Percentiles rank a stretch among this genome's conserved stretches.
Evolutionary conservation across 2,113 vertebrate species (phyloP).

Genomic region (Symphodus melops): DNA sequence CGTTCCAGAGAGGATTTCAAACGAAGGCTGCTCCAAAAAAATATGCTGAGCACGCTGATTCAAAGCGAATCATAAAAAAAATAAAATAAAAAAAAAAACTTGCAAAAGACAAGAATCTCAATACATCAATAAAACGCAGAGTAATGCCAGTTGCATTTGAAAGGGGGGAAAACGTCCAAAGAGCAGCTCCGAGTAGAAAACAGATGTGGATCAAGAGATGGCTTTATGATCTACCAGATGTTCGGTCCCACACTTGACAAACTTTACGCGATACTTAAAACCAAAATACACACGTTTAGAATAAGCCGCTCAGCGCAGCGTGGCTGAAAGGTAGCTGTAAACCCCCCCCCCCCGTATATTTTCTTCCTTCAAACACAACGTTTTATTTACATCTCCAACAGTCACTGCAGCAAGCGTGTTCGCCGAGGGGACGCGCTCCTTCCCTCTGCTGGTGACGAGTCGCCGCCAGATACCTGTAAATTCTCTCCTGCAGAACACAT

Average conservation of each 20-base stretch:
- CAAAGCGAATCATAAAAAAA: not conserved
- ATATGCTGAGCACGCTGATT: not conserved
- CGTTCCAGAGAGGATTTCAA: not conserved
- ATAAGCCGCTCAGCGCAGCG: too few species aligned
- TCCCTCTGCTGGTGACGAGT: too few species aligned
- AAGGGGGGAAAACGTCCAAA: not conserved
- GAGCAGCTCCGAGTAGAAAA: not conserved
- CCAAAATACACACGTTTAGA: not conserved
- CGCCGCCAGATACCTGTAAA: too few species aligned
- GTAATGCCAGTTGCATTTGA: not conserved
- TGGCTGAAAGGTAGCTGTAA: not conserved
- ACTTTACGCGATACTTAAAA: not conserved
- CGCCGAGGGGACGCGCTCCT: not conserved
- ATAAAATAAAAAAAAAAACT: not conserved
- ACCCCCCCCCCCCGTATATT: too few species aligned
- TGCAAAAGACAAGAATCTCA: not conserved
- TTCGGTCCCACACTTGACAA: not conserved
- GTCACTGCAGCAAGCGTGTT: not conserved
- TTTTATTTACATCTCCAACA: not conserved
- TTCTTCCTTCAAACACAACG: not conserved
- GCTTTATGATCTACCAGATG: constrained; percentile 15
- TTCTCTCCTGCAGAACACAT: too few species aligned
- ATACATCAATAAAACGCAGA: not conserved
- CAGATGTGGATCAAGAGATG: not conserved
- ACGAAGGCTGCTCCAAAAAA: not conserved